A percentile compares a stretch with the other conserved stretches of the same genome.
These are phyloP conservation scores for Pipistrellus kuhlii DNA, from an alignment of 2,797 vertebrate species.

Conservation along the genomic window DNA sequence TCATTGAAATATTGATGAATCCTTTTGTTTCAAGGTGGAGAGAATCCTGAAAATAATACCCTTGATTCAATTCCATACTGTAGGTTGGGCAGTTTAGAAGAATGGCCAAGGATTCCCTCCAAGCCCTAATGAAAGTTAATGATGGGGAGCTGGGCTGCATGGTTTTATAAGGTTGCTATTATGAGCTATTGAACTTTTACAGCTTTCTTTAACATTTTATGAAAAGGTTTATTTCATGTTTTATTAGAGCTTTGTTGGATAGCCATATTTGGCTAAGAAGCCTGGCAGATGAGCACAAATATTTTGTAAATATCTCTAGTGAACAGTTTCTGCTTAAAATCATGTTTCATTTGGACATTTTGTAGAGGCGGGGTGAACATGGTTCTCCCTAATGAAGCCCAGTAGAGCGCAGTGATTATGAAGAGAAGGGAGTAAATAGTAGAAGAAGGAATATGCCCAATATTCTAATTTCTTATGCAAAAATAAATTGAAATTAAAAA, in stretches of 20 bases:
- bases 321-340: slow-evolving; percentile 72
- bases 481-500: not conserved
- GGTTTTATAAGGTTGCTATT: slow-evolving; percentile 68
- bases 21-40: slow-evolving; percentile 24
- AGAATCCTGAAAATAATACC: slow-evolving; percentile 38
- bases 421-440: not conserved
- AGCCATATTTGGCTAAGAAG: slow-evolving; percentile 38
- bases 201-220: slow-evolving; percentile 79
- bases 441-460: not conserved
- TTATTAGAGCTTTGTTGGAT: slow-evolving; percentile 56
- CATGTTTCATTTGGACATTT: slow-evolving; percentile 55
- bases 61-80: slow-evolving; percentile 61
- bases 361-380: not conserved
- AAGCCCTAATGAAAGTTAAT: slow-evolving; percentile 66
- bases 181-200: slow-evolving; percentile 73
- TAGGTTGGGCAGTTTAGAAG: not conserved
- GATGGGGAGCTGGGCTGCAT: slow-evolving; percentile 49
- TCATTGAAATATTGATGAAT: slow-evolving; percentile 50
- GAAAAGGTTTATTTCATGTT: slow-evolving; percentile 76
- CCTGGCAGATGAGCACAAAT: slow-evolving; percentile 64
- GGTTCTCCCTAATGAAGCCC: slow-evolving; percentile 15
- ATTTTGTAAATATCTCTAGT: slow-evolving; percentile 66
- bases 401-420: not conserved
- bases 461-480: not conserved
- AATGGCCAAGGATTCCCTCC: slow-evolving; percentile 37